Evolutionary conservation across 2,113 vertebrate genomes (phyloP).

Genomic region (Callipepla squamata): DNA sequence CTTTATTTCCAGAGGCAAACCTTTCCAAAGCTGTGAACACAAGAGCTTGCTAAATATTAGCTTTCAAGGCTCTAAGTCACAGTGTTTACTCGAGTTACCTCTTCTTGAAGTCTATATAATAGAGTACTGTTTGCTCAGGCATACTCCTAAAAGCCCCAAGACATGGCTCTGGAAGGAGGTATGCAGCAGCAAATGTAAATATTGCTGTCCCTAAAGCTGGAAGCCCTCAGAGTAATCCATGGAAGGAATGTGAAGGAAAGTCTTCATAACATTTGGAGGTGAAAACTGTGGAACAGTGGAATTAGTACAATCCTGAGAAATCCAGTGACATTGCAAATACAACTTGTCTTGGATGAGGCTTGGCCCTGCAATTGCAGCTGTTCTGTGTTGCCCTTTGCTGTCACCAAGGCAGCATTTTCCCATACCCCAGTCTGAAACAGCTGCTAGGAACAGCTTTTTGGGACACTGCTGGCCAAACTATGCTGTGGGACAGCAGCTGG

Average conservation of each 20-base stretch:
- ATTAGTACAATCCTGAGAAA: not conserved
- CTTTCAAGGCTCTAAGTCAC: conserved; percentile 72
- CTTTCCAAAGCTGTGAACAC: conserved; percentile 73
- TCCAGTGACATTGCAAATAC: not conserved
- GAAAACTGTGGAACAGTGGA: not conserved
- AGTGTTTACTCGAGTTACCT: conserved; percentile 70
- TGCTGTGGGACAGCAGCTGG: not conserved
- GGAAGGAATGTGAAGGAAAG: not conserved
- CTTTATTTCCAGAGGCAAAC: conserved; percentile 72
- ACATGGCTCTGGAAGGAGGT: conserved; percentile 54
- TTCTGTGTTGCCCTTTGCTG: not conserved
- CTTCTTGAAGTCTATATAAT: conserved; percentile 64
- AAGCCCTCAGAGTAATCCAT: conserved; percentile 2
- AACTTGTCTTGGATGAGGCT: not conserved
- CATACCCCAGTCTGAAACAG: not conserved
- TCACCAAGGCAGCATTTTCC: conserved; percentile 22
- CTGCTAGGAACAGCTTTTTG: not conserved
- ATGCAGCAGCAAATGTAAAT: conserved; percentile 71
- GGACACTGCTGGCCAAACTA: not conserved
- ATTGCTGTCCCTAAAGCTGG: conserved; percentile 38
- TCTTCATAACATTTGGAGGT: not conserved
- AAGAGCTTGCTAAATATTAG: conserved; percentile 79
- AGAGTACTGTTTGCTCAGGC: conserved; percentile 74
- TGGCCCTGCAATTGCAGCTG: not conserved
- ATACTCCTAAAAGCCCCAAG: conserved; percentile 54